Percentiles rank a stretch among this genome's conserved stretches.
These are phyloP conservation scores for Cheilosia vulpina DNA, from an alignment of 2,888 invertebrate species.

Conservation along the genomic window DNA sequence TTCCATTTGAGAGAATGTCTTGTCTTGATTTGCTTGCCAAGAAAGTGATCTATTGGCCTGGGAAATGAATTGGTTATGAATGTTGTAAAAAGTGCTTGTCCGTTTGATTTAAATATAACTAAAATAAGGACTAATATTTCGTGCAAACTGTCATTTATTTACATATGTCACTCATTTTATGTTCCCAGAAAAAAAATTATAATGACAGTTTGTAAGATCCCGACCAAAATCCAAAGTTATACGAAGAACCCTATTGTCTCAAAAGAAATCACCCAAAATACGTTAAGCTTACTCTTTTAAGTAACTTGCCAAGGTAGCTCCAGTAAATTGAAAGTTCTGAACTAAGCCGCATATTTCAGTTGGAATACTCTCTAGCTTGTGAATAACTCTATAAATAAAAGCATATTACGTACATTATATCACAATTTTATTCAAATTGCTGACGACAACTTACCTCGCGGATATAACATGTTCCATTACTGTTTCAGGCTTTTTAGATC, in stretches of 20 bases:
- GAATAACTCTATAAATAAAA: slow-evolving; percentile 19
- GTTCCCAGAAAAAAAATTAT: too few relatives aligned
- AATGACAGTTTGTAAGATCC: too few relatives aligned
- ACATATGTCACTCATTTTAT: too few relatives aligned
- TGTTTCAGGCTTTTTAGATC: not conserved
- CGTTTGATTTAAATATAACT: too few relatives aligned
- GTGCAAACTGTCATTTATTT: too few relatives aligned
- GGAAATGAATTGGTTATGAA: not conserved
- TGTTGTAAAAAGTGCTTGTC: not conserved
- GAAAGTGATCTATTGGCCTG: slow-evolving; percentile 5
- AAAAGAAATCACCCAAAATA: not conserved
- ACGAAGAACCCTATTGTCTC: too few relatives aligned
- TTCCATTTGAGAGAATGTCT: slow-evolving; percentile 16
- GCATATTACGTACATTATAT: not conserved
- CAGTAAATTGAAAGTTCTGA: not conserved
- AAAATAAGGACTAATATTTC: too few relatives aligned
- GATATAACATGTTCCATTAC: slow-evolving; percentile 21
- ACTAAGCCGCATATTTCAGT: not conserved
- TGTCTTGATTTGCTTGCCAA: not conserved
- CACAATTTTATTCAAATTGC: not conserved
- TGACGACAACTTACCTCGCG: slow-evolving; percentile 13
- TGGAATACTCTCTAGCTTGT: slow-evolving; percentile 1
- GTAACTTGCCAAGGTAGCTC: slow-evolving; percentile 1
- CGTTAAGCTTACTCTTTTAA: slow-evolving; percentile 7
- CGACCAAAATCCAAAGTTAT: too few relatives aligned